Base-by-base conservation (phyloP, 2,888 invertebrate genomes). In the Diogma glabrata region DNA sequence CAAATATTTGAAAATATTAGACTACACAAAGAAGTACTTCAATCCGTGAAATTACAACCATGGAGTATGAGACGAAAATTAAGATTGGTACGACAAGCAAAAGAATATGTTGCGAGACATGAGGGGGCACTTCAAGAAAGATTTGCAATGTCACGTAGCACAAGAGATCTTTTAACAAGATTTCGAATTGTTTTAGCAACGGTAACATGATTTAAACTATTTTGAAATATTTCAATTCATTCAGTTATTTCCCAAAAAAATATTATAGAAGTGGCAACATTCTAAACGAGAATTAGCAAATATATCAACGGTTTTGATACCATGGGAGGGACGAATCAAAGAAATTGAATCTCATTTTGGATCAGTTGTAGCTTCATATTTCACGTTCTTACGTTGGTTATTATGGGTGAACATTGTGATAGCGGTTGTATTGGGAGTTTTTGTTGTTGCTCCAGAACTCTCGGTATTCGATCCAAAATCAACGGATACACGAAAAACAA, bases 281-380 rank as follows among this genome's bases (percentile, higher is more conserved):
- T 74, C 84, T 57, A 84, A 84, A 63, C 78, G 95, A 20, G 92
- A 92, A 71, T 75, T 88, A 30, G 80, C 83, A 49, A 95, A 96
- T 69, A 77, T 90, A 23, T 84, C 88, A 20, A 87, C 87, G 54
- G 78, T 87, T 63, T 73, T 96, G 47, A 87, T 93, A 54, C 96
- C 96, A 0, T 97, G 97, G 96, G 94, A 96, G 66, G 74, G 84
- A 56, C 82, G 93, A 53, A 96, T 97, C 61, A 97, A 96, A 71
- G 86, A 89, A 70, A 96, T 97, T 51, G 97, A 97, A 72, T 95
- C 94, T 16, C 95, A 96, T 72, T 97, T 96, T 63, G 96, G 96
- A 12, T 95, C 95, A 0, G 96, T 93, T 0, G 96, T 97, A 9
- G 95, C 96, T 1, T 96, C 96, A 2, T 97, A 97, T 72, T 97